phyloP scores from a whole-genome alignment of 2,113 vertebrate genomes.

The Meles meles region DNA sequence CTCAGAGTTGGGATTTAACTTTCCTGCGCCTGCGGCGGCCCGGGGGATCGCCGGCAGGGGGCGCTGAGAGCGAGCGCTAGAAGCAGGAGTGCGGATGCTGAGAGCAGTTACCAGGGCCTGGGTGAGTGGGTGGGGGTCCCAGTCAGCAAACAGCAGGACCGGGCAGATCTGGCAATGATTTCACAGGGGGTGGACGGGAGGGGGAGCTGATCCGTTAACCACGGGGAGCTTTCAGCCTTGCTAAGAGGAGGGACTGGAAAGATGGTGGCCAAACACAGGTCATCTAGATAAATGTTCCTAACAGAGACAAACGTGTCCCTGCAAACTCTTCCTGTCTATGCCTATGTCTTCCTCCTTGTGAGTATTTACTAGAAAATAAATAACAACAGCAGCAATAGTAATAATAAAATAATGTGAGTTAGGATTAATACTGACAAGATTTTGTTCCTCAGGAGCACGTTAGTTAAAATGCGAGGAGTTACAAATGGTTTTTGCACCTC shows the following conservation, averaged over 20 bases:
- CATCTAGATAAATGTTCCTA: not conserved
- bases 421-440: not conserved
- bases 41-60: constrained; percentile 72
- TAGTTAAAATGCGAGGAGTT: not conserved
- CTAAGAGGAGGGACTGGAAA: not conserved
- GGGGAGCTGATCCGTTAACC: not conserved
- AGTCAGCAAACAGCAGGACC: not conserved
- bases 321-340: not conserved
- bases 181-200: not conserved
- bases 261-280: not conserved
- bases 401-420: not conserved
- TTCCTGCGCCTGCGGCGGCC: constrained; percentile 31
- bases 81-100: not conserved
- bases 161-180: not conserved
- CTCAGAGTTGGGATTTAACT: constrained; percentile 65
- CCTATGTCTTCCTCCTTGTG: not conserved
- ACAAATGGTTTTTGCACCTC: not conserved
- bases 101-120: not conserved
- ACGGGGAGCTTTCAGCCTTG: not conserved
- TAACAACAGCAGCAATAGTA: not conserved
- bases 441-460: not conserved
- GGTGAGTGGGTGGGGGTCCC: not conserved
- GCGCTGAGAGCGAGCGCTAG: constrained; percentile 70
- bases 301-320: not conserved
- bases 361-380: not conserved